Evolutionary conservation across 2,113 vertebrate genomes (phyloP).

Genomic region (Acrocephalus kingi): DNA sequence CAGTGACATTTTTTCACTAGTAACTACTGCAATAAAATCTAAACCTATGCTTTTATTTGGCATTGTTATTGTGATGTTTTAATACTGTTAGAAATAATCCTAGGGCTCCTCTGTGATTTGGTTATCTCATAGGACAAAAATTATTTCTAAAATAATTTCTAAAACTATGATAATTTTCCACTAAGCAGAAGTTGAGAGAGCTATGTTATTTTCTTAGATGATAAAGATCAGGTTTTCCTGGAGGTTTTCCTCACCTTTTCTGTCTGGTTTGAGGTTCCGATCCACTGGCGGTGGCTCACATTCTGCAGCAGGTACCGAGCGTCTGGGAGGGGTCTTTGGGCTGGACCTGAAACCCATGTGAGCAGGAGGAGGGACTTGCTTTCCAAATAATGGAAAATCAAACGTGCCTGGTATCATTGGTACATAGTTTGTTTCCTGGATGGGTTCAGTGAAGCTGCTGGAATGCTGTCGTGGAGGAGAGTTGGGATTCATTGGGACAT

Average conservation of each 20-base stretch:
- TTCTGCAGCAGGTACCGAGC: constrained; percentile 85
- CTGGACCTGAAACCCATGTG: constrained; percentile 98
- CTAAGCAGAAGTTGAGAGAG: not conserved
- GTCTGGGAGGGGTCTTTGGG: constrained; percentile 94
- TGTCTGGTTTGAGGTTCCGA: constrained; percentile 96
- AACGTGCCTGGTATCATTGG: constrained; percentile 96
- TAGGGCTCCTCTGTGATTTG: not conserved
- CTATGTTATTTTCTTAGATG: not conserved
- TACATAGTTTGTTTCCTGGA: constrained; percentile 95
- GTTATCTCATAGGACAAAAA: not conserved
- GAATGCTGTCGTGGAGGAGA: constrained; percentile 93
- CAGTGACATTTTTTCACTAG: not conserved
- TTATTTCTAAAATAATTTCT: not conserved
- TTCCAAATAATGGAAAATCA: constrained; percentile 96
- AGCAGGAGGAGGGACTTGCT: constrained; percentile 96
- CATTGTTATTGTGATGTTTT: not conserved
- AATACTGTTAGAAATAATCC: not conserved
- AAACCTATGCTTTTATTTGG: not conserved
- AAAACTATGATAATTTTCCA: not conserved
- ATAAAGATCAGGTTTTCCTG: not conserved
- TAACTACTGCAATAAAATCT: not conserved
- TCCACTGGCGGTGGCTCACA: constrained; percentile 96
- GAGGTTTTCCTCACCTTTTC: constrained; percentile 89
- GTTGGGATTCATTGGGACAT: constrained; percentile 97
- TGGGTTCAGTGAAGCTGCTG: constrained; percentile 87